Evolutionary conservation across 2,113 vertebrate genomes (phyloP).

Genomic region (Toxotes chatareus): DNA sequence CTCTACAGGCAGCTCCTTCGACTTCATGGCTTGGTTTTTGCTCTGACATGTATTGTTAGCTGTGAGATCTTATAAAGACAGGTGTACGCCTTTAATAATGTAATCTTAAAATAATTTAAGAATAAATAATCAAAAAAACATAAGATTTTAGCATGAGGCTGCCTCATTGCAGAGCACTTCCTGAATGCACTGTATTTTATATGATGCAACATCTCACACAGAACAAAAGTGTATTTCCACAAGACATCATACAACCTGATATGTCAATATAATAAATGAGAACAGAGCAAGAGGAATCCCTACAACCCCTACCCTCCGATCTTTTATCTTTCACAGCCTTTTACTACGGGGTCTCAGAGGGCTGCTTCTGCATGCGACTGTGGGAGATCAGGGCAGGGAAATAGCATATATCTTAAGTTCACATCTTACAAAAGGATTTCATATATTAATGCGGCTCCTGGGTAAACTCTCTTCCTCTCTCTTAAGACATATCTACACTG

Average conservation of each 20-base stretch:
- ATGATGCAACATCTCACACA: constrained; percentile 51
- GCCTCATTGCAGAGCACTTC: too few relatives aligned
- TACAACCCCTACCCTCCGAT: constrained; percentile 40
- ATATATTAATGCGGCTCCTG: constrained; percentile 79
- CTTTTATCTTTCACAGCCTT: constrained; percentile 77
- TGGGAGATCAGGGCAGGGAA: constrained; percentile 76
- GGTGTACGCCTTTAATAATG: too few relatives aligned
- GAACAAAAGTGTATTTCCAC: constrained; percentile 62
- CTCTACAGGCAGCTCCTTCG: too few relatives aligned
- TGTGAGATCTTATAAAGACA: too few relatives aligned
- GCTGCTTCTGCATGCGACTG: constrained; percentile 68
- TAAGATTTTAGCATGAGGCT: too few relatives aligned
- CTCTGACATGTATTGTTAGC: too few relatives aligned
- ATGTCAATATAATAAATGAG: constrained; percentile 77
- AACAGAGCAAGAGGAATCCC: constrained; percentile 64
- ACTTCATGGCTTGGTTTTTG: too few relatives aligned
- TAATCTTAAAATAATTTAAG: too few relatives aligned
- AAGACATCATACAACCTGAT: constrained; percentile 68
- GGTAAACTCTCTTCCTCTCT: constrained; percentile 71
- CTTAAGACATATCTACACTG: constrained; percentile 71
- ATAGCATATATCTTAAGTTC: constrained; percentile 77
- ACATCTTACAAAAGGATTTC: constrained; percentile 78
- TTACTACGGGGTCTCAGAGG: constrained; percentile 73
- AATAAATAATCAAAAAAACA: too few relatives aligned
- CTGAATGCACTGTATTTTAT: neutral